Conservation (phyloP, 2,113 vertebrate genomes). For the Boleophthalmus pectinirostris region DNA sequence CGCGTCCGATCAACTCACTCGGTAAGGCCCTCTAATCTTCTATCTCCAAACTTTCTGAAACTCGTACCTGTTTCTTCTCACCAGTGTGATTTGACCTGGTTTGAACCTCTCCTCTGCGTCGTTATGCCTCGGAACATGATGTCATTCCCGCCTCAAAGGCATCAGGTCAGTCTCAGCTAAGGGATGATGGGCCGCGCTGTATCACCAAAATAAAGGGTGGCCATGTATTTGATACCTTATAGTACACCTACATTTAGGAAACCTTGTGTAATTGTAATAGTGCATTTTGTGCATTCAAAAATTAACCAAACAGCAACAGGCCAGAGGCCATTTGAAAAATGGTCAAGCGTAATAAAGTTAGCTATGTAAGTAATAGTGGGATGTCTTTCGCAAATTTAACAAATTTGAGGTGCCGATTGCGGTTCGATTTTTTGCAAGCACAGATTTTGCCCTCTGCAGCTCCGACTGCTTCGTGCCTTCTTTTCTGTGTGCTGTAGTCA, state of each 20-base stretch:
- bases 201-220: conserved; percentile 67
- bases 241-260: conserved; percentile 28
- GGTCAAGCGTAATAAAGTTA: conserved; percentile 4
- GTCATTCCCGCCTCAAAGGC: conserved; percentile 53
- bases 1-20: conserved; percentile 39
- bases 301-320: background rate
- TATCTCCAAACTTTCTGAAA: conserved; percentile 50
- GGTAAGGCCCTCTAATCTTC: conserved; percentile 59
- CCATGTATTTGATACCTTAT: conserved; percentile 36
- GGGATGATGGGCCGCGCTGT: conserved; percentile 60
- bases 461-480: conserved; percentile 53
- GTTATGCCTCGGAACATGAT: conserved; percentile 27
- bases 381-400: conserved; percentile 12
- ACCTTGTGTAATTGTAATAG: background rate
- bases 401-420: conserved; percentile 8
- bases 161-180: conserved; percentile 56
- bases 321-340: background rate
- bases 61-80: background rate
- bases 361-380: conserved; percentile 6
- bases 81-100: conserved; percentile 10
- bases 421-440: conserved; percentile 23
- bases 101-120: conserved; percentile 22
- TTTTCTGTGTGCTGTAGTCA: conserved; percentile 71
- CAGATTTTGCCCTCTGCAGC: conserved; percentile 41
- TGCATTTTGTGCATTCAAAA: background rate